Percentiles rank a stretch among this genome's conserved stretches.
phyloP scores from a whole-genome alignment of 2,113 vertebrate species.

The Bucco capensis region DNA sequence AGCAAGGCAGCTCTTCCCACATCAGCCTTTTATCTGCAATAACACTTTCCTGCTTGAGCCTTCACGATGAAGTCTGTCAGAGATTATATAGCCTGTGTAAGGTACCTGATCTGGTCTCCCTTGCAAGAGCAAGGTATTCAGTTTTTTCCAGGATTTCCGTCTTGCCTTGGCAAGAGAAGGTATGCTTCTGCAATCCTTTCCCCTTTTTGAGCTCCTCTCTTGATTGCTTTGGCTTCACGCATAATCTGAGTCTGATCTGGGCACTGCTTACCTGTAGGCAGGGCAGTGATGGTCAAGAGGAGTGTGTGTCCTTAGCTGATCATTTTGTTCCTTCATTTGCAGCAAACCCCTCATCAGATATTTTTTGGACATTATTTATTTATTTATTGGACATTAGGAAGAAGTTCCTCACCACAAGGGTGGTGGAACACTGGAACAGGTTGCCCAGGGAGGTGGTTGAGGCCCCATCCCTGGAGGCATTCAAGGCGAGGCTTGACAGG shows the following conservation, averaged over 20 bases:
- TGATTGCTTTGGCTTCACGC: neutral
- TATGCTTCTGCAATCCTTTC: neutral
- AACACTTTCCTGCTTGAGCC: neutral
- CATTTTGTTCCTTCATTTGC: neutral
- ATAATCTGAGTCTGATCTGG: neutral
- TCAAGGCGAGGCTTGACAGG: too few relatives aligned
- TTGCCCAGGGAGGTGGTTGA: too few relatives aligned
- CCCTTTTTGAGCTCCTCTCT: neutral
- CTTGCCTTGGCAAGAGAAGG: neutral
- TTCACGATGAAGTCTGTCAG: neutral
- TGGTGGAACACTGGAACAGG: too few relatives aligned
- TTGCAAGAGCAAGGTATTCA: neutral
- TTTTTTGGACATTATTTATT: too few relatives aligned
- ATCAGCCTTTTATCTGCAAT: neutral
- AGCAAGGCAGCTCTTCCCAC: neutral
- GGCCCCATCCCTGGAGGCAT: too few relatives aligned
- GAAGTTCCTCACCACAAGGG: too few relatives aligned
- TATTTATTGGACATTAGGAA: too few relatives aligned
- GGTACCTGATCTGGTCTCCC: neutral
- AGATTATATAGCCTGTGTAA: neutral
- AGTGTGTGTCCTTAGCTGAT: neutral
- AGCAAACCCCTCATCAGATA: neutral
- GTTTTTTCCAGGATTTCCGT: neutral
- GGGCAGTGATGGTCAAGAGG: neutral
- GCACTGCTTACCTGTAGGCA: neutral